Evolutionary conservation across 64 coral and sea anemone genomes (phyloP).

Genomic region (Dendronephthya gigantea): DNA sequence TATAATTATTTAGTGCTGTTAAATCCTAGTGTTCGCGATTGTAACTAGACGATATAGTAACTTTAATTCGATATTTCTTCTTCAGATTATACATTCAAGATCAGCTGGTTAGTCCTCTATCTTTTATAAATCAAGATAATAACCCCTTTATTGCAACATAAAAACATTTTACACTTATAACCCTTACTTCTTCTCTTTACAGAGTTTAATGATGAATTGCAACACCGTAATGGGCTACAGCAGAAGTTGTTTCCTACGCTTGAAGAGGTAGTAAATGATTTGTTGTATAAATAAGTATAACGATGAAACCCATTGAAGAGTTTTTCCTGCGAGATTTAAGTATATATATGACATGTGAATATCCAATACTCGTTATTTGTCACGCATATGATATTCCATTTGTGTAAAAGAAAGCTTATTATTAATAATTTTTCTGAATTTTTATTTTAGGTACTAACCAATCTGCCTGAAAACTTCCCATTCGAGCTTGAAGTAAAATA

Average conservation of each 20-base stretch:
- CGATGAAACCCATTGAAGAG: not conserved
- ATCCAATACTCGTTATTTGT: too few relatives aligned
- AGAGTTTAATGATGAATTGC: not conserved
- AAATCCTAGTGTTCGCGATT: too few relatives aligned
- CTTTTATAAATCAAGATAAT: not conserved
- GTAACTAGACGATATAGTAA: too few relatives aligned
- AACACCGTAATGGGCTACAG: not conserved
- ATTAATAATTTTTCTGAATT: not conserved
- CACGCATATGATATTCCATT: not conserved
- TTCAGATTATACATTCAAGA: too few relatives aligned
- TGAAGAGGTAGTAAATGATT: not conserved
- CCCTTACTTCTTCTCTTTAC: not conserved
- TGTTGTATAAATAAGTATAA: not conserved
- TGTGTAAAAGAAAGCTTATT: not conserved
- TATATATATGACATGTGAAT: too few relatives aligned
- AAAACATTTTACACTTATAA: too few relatives aligned
- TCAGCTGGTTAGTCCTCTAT: too few relatives aligned
- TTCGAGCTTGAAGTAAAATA: not conserved
- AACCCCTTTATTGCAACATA: too few relatives aligned
- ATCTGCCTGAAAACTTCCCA: not conserved
- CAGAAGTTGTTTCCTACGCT: not conserved
- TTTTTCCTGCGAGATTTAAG: too few relatives aligned
- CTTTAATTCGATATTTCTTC: too few relatives aligned
- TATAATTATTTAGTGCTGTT: too few relatives aligned
- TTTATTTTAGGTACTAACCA: not conserved